phyloP scores from a whole-genome alignment of 2,797 vertebrate species.

The Chromobotia macracanthus region DNA sequence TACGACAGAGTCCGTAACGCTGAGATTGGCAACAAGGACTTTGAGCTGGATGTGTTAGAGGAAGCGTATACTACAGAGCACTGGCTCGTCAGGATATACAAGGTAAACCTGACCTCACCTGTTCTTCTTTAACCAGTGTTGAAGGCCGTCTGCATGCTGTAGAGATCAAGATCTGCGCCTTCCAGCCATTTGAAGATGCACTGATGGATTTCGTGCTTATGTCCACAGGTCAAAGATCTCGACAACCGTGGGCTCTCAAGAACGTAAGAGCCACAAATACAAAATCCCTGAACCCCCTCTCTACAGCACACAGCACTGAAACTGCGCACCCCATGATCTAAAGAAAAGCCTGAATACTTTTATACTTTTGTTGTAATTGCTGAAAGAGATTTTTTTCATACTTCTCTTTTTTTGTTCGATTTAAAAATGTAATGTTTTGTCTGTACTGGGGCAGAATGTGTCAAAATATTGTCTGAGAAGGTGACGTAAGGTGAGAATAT shows the following conservation, averaged over 20 bases:
- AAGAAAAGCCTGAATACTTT: conserved; percentile 75
- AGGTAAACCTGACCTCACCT: conserved; percentile 75
- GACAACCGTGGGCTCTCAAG: conserved; percentile 96
- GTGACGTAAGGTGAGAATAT: conserved; percentile 68
- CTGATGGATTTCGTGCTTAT: conserved; percentile 15
- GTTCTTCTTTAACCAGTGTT: not conserved
- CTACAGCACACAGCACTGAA: conserved; percentile 82
- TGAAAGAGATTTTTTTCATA: conserved; percentile 71
- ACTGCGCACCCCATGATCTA: conserved; percentile 75
- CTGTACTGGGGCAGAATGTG: conserved; percentile 66
- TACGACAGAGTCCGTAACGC: conserved; percentile 97
- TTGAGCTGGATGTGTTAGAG: conserved; percentile 96
- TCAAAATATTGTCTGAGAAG: conserved; percentile 67
- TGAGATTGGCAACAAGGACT: conserved; percentile 99
- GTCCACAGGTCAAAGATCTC: conserved; percentile 90
- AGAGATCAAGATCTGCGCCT: not conserved
- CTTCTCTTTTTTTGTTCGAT: conserved; percentile 64
- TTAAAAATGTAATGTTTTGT: conserved; percentile 65
- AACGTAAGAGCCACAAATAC: conserved; percentile 80
- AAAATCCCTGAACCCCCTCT: conserved; percentile 52
- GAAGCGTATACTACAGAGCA: conserved; percentile 99
- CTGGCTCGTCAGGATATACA: conserved; percentile 99
- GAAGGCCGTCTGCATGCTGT: not conserved
- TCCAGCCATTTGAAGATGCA: not conserved
- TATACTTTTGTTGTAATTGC: conserved; percentile 82